These are phyloP conservation scores for Cantharis nigra DNA, from an alignment of 2,888 invertebrate genomes.

Conservation along the genomic window DNA sequence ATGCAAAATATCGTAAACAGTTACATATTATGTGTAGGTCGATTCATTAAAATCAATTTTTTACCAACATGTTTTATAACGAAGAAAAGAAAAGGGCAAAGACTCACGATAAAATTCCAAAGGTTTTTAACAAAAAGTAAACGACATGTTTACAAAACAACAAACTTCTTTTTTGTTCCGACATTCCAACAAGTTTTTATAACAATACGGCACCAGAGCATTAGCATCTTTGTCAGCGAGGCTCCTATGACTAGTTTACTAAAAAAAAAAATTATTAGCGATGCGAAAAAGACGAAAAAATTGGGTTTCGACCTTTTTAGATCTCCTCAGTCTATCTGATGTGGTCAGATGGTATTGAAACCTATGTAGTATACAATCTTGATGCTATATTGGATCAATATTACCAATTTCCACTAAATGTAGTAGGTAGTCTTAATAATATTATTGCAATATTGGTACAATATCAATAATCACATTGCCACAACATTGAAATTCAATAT, in stretches of 20 bases:
- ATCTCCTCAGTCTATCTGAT: too few relatives aligned
- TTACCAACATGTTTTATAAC: not conserved
- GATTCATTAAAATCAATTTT: not conserved
- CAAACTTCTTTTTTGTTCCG: not conserved
- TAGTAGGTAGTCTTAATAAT: too few relatives aligned
- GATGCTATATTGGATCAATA: too few relatives aligned
- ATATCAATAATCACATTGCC: too few relatives aligned
- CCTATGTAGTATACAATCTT: too few relatives aligned
- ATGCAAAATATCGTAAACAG: not conserved
- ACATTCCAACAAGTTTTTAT: not conserved
- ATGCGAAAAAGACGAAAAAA: too few relatives aligned
- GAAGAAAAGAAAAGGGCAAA: not conserved
- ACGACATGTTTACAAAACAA: not conserved
- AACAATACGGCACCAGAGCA: not conserved
- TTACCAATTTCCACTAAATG: too few relatives aligned
- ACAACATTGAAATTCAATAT: too few relatives aligned
- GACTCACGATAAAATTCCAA: not conserved
- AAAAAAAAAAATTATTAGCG: too few relatives aligned
- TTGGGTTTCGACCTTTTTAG: too few relatives aligned
- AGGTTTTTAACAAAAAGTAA: not conserved
- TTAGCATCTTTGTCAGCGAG: not conserved
- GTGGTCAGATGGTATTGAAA: too few relatives aligned
- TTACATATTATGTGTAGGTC: not conserved
- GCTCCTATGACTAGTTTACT: not conserved
- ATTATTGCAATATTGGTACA: too few relatives aligned